Evolutionary conservation across 2,888 invertebrate species (phyloP).

Genomic region (Cetonia aurata): DNA sequence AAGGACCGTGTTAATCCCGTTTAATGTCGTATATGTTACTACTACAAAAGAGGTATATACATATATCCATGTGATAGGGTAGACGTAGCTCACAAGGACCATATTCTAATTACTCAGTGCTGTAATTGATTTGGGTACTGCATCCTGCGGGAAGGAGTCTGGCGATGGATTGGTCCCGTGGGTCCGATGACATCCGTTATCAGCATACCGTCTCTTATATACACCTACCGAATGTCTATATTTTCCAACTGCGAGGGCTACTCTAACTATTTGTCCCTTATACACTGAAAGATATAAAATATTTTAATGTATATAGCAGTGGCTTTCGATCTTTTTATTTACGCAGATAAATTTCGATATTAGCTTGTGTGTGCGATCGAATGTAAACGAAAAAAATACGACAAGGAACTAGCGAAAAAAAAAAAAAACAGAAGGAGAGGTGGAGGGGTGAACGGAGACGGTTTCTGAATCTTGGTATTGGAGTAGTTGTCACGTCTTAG

Average conservation of each 20-base stretch:
- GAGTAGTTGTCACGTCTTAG: constrained; percentile 62
- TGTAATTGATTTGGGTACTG: constrained; percentile 57
- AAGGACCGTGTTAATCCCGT: constrained; percentile 24
- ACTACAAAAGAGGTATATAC: constrained; percentile 22
- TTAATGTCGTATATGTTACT: constrained; percentile 27
- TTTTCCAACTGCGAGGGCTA: too few species aligned
- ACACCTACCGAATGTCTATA: too few species aligned
- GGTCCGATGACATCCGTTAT: constrained; percentile 56
- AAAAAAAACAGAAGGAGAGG: background rate
- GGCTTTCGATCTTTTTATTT: constrained; percentile 3
- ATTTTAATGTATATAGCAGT: too few species aligned
- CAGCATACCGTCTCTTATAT: constrained; percentile 47
- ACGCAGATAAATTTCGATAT: background rate
- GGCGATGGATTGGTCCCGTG: constrained; percentile 56
- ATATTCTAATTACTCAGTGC: constrained; percentile 57
- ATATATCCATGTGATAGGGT: constrained; percentile 31
- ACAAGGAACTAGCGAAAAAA: background rate
- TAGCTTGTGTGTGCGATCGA: too few species aligned
- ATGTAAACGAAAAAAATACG: too few species aligned
- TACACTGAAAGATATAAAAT: too few species aligned
- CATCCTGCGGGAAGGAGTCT: constrained; percentile 53
- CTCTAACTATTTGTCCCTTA: too few species aligned
- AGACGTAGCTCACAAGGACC: constrained; percentile 43
- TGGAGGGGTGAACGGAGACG: constrained; percentile 3
- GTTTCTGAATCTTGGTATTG: constrained; percentile 59